Percentiles rank a stretch among this genome's conserved stretches.
Evolutionary conservation across 2,113 vertebrate species (phyloP).

Genomic region (Cepphus grylle): DNA sequence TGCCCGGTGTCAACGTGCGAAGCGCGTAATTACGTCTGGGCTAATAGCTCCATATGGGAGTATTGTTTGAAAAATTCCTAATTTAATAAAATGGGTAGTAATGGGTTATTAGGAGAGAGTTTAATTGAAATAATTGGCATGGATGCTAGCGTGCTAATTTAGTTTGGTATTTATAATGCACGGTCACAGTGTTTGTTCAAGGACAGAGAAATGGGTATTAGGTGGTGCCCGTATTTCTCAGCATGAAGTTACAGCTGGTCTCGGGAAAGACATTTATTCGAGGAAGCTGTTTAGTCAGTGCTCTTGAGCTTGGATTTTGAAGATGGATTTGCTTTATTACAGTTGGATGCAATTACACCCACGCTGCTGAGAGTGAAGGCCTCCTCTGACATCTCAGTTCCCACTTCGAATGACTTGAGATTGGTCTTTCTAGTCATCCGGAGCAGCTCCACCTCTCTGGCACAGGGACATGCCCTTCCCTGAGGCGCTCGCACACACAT

Average conservation of each 20-base stretch:
- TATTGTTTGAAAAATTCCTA: neutral
- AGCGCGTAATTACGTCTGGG: neutral
- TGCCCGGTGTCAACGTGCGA: neutral
- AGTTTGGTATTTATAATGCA: neutral
- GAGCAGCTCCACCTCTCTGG: neutral
- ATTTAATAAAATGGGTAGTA: neutral
- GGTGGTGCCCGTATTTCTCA: neutral
- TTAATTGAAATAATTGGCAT: slow-evolving; percentile 30
- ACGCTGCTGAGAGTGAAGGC: neutral
- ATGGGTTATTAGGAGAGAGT: neutral
- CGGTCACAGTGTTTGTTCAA: neutral
- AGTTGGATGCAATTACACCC: neutral
- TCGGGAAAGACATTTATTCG: neutral
- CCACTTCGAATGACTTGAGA: neutral
- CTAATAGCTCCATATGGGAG: neutral
- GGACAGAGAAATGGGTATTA: neutral
- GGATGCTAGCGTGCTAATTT: neutral
- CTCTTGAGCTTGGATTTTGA: neutral
- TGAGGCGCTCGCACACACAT: neutral
- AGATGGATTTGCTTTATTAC: slow-evolving; percentile 19
- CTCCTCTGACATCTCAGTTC: slow-evolving; percentile 1
- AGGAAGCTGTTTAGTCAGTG: neutral
- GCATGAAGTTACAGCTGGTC: neutral
- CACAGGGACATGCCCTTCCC: neutral
- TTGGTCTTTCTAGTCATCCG: neutral